Evolutionary conservation across 2,888 invertebrate species (phyloP).

Genomic region (Nymphalis c-album): DNA sequence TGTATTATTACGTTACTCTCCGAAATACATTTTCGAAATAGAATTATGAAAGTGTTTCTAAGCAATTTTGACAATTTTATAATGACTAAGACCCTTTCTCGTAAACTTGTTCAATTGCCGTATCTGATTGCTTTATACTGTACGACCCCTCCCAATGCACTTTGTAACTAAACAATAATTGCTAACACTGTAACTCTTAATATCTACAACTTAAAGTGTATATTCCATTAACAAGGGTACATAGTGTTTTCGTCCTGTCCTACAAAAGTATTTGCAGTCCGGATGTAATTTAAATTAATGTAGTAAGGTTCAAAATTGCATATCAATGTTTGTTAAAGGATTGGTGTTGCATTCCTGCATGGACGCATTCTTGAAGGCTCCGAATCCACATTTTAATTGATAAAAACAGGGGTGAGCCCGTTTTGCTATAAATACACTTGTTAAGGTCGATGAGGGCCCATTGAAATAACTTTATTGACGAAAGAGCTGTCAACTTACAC

Average conservation of each 20-base stretch:
- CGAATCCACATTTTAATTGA: slow-evolving; percentile 63
- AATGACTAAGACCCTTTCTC: slow-evolving; percentile 31
- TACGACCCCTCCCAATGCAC: slow-evolving; percentile 31
- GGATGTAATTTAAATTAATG: slow-evolving; percentile 29
- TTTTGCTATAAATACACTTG: slow-evolving; percentile 45
- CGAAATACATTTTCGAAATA: not conserved
- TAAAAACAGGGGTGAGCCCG: slow-evolving; percentile 58
- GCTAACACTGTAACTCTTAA: slow-evolving; percentile 55
- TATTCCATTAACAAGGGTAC: slow-evolving; percentile 52
- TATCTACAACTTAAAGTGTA: slow-evolving; percentile 52
- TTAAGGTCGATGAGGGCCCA: slow-evolving; percentile 39
- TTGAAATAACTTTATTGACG: slow-evolving; percentile 40
- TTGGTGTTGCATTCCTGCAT: slow-evolving; percentile 38
- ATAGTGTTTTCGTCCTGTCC: slow-evolving; percentile 38
- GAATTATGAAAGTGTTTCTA: slow-evolving; percentile 15
- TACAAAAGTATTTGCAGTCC: slow-evolving; percentile 29
- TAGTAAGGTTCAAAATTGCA: slow-evolving; percentile 37
- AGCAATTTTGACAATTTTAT: slow-evolving; percentile 36
- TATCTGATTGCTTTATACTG: slow-evolving; percentile 48
- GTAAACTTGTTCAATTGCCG: slow-evolving; percentile 39
- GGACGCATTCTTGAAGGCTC: slow-evolving; percentile 43
- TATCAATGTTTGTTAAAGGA: slow-evolving; percentile 16
- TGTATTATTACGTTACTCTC: no score
- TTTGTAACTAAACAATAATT: slow-evolving; percentile 48
- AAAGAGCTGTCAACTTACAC: slow-evolving; percentile 35